A percentile compares a stretch with the other conserved stretches of the same genome.
Evolutionary conservation across 2,113 vertebrate genomes (phyloP).

Genomic region (Genyomyrus donnyi): DNA sequence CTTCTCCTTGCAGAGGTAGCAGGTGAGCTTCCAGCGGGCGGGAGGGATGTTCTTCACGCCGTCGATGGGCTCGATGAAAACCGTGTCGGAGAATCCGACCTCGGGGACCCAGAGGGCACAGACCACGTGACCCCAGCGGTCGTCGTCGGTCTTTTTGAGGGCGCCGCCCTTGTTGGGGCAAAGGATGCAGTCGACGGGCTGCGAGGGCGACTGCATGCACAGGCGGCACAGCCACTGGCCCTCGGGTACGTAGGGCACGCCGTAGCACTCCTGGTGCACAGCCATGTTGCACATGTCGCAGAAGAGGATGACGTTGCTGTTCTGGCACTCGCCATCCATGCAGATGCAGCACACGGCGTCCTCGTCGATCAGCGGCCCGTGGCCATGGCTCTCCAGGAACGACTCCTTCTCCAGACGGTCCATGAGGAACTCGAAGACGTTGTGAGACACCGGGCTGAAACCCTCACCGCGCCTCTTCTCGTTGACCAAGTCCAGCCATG

Average conservation of each 20-base stretch:
- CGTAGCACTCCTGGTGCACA: slow-evolving; percentile 98
- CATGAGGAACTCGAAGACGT: slow-evolving; percentile 95
- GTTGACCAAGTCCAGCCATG: slow-evolving; percentile 91
- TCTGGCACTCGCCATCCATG: slow-evolving; percentile 96
- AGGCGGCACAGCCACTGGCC: slow-evolving; percentile 96
- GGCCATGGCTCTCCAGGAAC: slow-evolving; percentile 78
- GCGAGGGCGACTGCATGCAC: slow-evolving; percentile 82
- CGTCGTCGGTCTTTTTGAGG: slow-evolving; percentile 95
- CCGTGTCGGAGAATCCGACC: slow-evolving; percentile 94
- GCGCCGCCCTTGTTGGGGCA: slow-evolving; percentile 95
- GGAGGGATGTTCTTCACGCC: slow-evolving; percentile 93
- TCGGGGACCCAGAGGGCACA: slow-evolving; percentile 97
- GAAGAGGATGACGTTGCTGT: slow-evolving; percentile 96
- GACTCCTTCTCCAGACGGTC: slow-evolving; percentile 97
- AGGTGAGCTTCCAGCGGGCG: slow-evolving; percentile 93
- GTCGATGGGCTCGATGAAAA: slow-evolving; percentile 97
- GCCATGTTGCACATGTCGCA: slow-evolving; percentile 95
- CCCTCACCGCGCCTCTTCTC: slow-evolving; percentile 85
- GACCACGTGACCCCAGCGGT: slow-evolving; percentile 94
- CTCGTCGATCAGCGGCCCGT: slow-evolving; percentile 81
- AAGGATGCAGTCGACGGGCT: slow-evolving; percentile 83
- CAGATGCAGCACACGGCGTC: slow-evolving; percentile 98
- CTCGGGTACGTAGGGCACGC: slow-evolving; percentile 94
- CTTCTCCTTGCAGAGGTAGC: slow-evolving; percentile 97
- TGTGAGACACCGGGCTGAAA: slow-evolving; percentile 82